phyloP scores from a whole-genome alignment of 2,888 invertebrate genomes.

The Plebejus melissa region DNA sequence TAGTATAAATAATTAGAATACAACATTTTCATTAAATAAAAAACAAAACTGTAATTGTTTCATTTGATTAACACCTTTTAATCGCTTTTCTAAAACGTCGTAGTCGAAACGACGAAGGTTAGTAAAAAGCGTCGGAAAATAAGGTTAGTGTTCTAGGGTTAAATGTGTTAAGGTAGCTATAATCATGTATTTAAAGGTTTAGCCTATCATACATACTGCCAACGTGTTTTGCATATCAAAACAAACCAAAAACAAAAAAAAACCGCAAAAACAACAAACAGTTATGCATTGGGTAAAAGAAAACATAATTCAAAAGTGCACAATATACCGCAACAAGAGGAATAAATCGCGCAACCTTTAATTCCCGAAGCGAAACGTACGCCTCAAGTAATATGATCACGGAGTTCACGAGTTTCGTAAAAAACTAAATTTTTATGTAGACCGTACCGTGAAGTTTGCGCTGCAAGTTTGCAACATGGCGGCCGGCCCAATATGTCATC shows the following conservation, averaged over 20 bases:
- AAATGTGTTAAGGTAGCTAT: background rate
- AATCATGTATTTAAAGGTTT: background rate
- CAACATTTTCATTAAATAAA: no score
- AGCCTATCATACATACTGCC: no score
- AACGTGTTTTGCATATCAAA: background rate
- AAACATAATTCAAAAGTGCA: slow-evolving; percentile 20
- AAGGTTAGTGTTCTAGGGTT: no score
- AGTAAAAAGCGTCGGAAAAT: no score
- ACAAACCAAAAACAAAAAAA: background rate
- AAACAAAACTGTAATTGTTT: no score
- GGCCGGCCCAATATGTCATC: slow-evolving; percentile 65
- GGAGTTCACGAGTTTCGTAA: slow-evolving; percentile 14
- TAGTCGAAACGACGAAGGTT: no score
- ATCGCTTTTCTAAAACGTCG: no score
- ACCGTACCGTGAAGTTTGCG: slow-evolving; percentile 51
- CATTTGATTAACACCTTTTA: no score
- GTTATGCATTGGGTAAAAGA: background rate
- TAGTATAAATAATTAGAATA: no score
- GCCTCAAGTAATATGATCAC: slow-evolving; percentile 20
- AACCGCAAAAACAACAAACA: background rate
- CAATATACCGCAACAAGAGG: slow-evolving; percentile 1
- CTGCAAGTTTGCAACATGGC: slow-evolving; percentile 71
- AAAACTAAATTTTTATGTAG: slow-evolving; percentile 57
- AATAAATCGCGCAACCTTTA: slow-evolving; percentile 18
- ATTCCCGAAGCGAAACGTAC: slow-evolving; percentile 15